A percentile compares a stretch with the other conserved stretches of the same genome.
Evolutionary conservation across 2,797 vertebrate genomes (phyloP).

Genomic region (Falco concolor): DNA sequence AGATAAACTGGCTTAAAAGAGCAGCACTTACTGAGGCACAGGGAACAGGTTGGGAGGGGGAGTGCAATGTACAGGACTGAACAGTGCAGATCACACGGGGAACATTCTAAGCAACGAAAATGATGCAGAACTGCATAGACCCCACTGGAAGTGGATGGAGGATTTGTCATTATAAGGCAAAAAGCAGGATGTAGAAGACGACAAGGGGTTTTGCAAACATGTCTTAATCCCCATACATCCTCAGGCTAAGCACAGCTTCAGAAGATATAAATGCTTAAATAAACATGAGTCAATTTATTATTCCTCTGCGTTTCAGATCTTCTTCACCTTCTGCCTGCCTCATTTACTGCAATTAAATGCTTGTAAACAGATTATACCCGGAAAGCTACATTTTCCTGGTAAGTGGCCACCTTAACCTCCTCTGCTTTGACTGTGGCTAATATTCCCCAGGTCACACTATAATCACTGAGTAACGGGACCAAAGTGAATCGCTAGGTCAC

Average conservation of each 20-base stretch:
- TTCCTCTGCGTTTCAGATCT: conserved; percentile 54
- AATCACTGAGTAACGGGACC: not conserved
- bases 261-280: conserved; percentile 43
- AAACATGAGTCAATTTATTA: conserved; percentile 55
- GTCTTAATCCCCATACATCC: not conserved
- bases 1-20: not conserved
- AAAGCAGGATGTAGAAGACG: not conserved
- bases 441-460: not conserved
- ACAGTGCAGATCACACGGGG: not conserved
- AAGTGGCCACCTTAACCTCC: conserved; percentile 48
- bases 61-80: not conserved
- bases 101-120: not conserved
- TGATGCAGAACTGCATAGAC: not conserved
- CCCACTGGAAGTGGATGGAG: not conserved
- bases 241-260: conserved; percentile 14
- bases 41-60: not conserved
- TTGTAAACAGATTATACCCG: conserved; percentile 55
- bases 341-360: conserved; percentile 61
- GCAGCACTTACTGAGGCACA: not conserved
- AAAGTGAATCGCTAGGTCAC: not conserved
- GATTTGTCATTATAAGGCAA: not conserved
- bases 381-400: conserved; percentile 28
- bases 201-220: not conserved
- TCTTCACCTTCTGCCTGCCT: conserved; percentile 56
- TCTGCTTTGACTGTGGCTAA: not conserved